phyloP scores from a whole-genome alignment of 2,113 vertebrate species.

The Strix uralensis region DNA sequence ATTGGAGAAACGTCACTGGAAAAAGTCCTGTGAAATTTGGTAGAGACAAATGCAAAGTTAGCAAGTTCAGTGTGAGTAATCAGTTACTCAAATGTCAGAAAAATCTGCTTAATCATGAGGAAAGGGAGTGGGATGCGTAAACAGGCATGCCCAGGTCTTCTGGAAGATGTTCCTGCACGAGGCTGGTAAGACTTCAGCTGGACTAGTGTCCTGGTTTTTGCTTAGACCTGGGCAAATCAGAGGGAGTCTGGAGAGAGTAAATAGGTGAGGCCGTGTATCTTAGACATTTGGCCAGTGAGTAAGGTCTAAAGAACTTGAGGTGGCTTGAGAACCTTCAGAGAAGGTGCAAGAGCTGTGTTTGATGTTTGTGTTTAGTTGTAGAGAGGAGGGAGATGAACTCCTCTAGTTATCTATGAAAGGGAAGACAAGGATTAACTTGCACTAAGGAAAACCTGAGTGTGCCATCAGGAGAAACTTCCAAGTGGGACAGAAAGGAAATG shows the following conservation, averaged over 20 bases:
- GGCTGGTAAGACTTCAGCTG: not conserved
- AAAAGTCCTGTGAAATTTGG: not conserved
- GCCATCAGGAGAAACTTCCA: not conserved
- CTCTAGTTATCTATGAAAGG: not conserved
- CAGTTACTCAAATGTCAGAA: not conserved
- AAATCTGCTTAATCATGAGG: not conserved
- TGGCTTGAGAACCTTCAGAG: not conserved
- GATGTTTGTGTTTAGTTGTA: not conserved
- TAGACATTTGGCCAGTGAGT: not conserved
- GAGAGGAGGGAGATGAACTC: not conserved
- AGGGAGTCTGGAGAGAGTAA: not conserved
- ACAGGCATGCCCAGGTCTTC: not conserved
- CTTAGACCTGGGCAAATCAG: not conserved
- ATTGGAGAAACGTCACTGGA: not conserved
- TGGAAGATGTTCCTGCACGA: not conserved
- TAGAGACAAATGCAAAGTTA: not conserved
- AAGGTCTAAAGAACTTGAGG: not conserved
- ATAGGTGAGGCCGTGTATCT: not conserved
- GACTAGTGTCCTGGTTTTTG: too few species aligned
- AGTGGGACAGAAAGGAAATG: not conserved
- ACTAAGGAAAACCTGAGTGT: not conserved
- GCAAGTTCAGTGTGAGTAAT: not conserved
- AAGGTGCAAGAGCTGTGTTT: not conserved
- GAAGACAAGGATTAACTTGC: not conserved
- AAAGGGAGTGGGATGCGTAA: not conserved